Percentiles rank a stretch among this genome's conserved stretches.
Evolutionary conservation across 2,888 invertebrate genomes (phyloP).

Genomic region (Saturnia pavonia): DNA sequence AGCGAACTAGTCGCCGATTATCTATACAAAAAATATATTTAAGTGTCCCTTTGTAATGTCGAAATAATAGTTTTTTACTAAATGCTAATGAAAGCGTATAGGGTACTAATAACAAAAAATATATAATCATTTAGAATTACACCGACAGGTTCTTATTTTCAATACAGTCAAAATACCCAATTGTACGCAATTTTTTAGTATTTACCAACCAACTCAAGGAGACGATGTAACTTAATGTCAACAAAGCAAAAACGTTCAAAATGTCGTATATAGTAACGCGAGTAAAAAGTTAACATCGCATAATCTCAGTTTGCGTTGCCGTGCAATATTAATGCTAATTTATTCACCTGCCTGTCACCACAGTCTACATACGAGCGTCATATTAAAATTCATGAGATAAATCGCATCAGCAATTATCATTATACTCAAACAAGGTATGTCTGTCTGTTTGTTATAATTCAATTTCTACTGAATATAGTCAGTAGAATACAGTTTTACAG

Average conservation of each 20-base stretch:
- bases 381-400: conserved; percentile 10
- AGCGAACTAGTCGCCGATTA: no score
- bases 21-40: no score
- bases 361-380: neutral
- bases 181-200: neutral
- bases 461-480: neutral
- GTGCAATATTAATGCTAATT: neutral
- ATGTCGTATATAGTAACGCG: neutral
- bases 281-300: neutral
- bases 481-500: no score
- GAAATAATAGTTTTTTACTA: no score
- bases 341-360: conserved; percentile 3
- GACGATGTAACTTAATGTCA: neutral
- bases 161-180: neutral
- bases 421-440: neutral
- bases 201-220: neutral
- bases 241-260: neutral
- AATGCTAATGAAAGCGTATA: no score
- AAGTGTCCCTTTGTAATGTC: no score
- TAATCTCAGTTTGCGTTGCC: neutral
- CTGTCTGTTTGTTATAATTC: conserved; percentile 1
- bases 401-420: conserved; percentile 3
- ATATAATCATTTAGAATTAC: no score
- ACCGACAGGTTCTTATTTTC: no score
- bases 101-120: no score